These are phyloP conservation scores for Pogonus chalceus DNA, from an alignment of 1,140 invertebrate genomes.

Conservation along the genomic window DNA sequence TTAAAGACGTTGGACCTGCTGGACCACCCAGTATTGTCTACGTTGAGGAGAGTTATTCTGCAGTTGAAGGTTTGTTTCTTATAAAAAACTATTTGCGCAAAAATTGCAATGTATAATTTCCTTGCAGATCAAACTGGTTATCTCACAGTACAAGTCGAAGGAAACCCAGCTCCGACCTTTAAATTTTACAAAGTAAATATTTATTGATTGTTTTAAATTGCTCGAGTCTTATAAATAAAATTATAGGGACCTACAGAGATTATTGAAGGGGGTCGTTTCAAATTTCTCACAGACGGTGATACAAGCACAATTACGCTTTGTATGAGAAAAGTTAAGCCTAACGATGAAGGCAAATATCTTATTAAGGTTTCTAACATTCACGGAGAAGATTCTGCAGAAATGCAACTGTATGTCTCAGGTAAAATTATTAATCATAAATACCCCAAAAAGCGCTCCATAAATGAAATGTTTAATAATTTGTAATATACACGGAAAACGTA, in stretches of 20 bases:
- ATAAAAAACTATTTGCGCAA: neutral
- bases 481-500: too few species aligned
- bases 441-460: too few species aligned
- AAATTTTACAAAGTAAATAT: conserved; percentile 91
- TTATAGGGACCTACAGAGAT: conserved; percentile 67
- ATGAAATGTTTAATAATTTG: too few species aligned
- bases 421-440: too few species aligned
- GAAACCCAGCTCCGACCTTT: conserved; percentile 87
- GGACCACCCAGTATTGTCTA: conserved; percentile 81
- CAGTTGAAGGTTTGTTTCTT: conserved; percentile 66
- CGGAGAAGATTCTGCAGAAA: conserved; percentile 89
- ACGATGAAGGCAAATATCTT: conserved; percentile 96
- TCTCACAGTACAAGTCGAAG: conserved; percentile 79
- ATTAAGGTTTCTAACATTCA: conserved; percentile 85
- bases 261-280: conserved; percentile 85
- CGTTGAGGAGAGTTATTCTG: conserved; percentile 81
- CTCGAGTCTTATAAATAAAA: conserved; percentile 1
- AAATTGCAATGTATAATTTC: conserved; percentile 4
- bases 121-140: conserved; percentile 75
- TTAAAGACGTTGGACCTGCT: conserved; percentile 62
- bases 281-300: conserved; percentile 81
- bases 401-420: conserved; percentile 94
- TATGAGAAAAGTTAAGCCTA: conserved; percentile 90
- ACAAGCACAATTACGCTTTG: conserved; percentile 83
- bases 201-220: neutral